Conservation (phyloP, 2,888 invertebrate species). For the Microplitis deprimator region DNA sequence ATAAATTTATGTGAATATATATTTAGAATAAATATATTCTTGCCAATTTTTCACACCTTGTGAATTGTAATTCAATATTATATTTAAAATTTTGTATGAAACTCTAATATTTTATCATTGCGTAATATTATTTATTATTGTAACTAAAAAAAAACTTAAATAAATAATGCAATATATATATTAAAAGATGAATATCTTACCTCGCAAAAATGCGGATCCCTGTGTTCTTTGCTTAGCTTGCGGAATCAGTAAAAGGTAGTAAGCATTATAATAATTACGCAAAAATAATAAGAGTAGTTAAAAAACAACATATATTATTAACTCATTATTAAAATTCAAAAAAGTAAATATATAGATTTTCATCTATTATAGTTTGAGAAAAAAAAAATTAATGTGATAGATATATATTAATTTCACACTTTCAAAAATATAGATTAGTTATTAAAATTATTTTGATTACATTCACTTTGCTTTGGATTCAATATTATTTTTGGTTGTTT, state of each 20-base stretch:
- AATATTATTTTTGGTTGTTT: neutral
- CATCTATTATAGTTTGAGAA: conserved; percentile 16
- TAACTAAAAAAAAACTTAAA: conserved; percentile 23
- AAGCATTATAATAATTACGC: conserved; percentile 51
- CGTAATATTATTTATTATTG: neutral
- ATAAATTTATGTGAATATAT: conserved; percentile 18
- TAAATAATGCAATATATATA: conserved; percentile 25
- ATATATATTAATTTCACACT: conserved; percentile 37
- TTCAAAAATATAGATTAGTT: conserved; percentile 18
- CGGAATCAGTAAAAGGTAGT: conserved; percentile 54
- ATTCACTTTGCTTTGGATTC: neutral
- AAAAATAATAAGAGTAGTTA: conserved; percentile 37
- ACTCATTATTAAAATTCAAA: neutral
- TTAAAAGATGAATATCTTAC: conserved; percentile 54
- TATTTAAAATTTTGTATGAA: conserved; percentile 4
- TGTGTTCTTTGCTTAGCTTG: conserved; percentile 60
- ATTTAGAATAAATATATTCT: conserved; percentile 31
- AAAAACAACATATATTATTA: conserved; percentile 19
- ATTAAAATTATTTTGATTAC: conserved; percentile 10
- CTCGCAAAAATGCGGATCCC: conserved; percentile 54
- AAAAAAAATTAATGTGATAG: conserved; percentile 19
- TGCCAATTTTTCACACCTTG: conserved; percentile 36
- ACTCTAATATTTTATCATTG: neutral
- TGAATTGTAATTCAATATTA: conserved; percentile 5
- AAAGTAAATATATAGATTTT: neutral